Evolutionary conservation across 2,113 vertebrate genomes (phyloP).

Genomic region (Oncorhynchus nerka): DNA sequence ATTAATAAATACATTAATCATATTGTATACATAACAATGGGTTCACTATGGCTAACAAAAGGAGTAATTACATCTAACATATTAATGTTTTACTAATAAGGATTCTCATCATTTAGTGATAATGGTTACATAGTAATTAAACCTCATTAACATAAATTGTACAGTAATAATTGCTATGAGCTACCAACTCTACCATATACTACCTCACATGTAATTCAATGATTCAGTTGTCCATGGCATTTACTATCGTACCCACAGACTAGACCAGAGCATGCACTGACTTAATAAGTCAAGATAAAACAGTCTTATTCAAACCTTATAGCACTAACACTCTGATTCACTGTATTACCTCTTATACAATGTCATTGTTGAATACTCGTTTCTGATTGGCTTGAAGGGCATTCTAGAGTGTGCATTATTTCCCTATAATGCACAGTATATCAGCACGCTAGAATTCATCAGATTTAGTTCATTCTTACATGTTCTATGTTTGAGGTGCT

Average conservation of each 20-base stretch:
- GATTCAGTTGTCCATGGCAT: background rate
- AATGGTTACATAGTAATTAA: constrained; percentile 4
- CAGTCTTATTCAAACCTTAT: too few species aligned
- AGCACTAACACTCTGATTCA: too few species aligned
- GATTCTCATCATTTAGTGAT: constrained; percentile 1
- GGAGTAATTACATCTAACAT: background rate
- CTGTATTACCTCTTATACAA: too few species aligned
- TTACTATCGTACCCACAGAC: background rate
- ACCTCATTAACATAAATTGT: background rate
- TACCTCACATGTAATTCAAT: background rate
- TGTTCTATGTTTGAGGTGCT: too few species aligned
- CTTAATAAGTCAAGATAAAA: background rate
- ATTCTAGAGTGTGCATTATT: too few species aligned
- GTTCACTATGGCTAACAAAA: background rate
- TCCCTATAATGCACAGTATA: too few species aligned
- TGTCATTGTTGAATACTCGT: too few species aligned
- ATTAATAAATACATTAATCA: constrained; percentile 17
- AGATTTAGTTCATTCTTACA: too few species aligned
- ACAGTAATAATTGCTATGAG: background rate
- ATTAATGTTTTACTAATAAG: background rate
- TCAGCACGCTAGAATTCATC: too few species aligned
- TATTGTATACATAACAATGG: constrained; percentile 46
- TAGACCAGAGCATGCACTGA: background rate
- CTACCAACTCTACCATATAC: background rate
- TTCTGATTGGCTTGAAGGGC: too few species aligned